Conservation (phyloP, 2,888 invertebrate species). For the Acanthococcus lagerstroemiae region DNA sequence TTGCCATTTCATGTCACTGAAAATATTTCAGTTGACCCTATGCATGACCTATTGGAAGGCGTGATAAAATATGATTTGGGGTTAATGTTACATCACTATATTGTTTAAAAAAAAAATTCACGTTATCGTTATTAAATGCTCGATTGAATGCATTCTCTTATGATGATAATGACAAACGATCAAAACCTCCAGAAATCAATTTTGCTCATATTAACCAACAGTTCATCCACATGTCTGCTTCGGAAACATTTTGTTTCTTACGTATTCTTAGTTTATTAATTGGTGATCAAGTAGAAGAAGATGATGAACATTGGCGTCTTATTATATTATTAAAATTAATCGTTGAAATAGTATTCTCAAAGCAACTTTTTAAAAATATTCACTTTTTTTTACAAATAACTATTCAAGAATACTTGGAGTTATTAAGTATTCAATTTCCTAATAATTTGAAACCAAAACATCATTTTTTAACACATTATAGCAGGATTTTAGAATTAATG, state of each 20-base stretch:
- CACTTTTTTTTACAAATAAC: neutral
- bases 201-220: slow-evolving; percentile 4
- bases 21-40: slow-evolving; percentile 10
- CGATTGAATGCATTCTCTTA: neutral
- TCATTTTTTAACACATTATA: slow-evolving; percentile 33
- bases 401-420: slow-evolving; percentile 33
- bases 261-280: slow-evolving; percentile 26
- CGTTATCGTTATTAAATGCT: neutral
- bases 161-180: neutral
- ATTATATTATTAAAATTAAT: slow-evolving; percentile 31
- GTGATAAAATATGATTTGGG: slow-evolving; percentile 4
- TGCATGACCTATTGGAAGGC: slow-evolving; percentile 23
- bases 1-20: slow-evolving; percentile 27
- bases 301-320: slow-evolving; percentile 29
- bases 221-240: slow-evolving; percentile 29
- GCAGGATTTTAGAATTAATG: slow-evolving; percentile 6
- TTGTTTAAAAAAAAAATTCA: neutral
- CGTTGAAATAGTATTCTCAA: neutral
- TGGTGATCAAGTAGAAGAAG: slow-evolving; percentile 31
- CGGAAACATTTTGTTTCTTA: slow-evolving; percentile 31
- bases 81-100: slow-evolving; percentile 1
- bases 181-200: slow-evolving; percentile 1
- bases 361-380: neutral
- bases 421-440: slow-evolving; percentile 27
- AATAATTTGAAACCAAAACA: slow-evolving; percentile 34